Evolutionary conservation across 2,888 invertebrate species (phyloP).

Genomic region (Rambutsinella grinnellia): DNA sequence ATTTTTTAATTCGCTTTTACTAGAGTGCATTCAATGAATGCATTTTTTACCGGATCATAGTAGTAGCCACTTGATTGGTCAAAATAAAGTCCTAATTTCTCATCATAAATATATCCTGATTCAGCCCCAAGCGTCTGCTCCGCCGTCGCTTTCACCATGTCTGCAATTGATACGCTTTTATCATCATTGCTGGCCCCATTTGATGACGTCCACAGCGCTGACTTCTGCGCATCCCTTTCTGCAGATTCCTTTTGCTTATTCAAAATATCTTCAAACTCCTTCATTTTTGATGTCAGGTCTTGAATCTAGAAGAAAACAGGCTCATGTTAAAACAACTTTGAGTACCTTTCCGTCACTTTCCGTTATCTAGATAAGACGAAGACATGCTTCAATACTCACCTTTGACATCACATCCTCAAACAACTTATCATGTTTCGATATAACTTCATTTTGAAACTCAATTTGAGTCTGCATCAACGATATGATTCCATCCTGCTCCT

Average conservation of each 20-base stretch:
- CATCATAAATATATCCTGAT: conserved; percentile 81
- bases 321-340: background rate
- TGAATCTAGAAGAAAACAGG: conserved; percentile 16
- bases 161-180: conserved; percentile 40
- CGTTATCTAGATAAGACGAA: too few species aligned
- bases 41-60: conserved; percentile 89
- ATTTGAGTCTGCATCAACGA: conserved; percentile 59
- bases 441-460: conserved; percentile 58
- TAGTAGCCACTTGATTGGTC: conserved; percentile 91
- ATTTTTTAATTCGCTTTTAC: too few species aligned
- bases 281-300: conserved; percentile 21
- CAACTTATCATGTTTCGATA: conserved; percentile 45
- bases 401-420: conserved; percentile 33
- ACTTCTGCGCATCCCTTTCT: conserved; percentile 1
- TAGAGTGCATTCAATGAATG: too few species aligned
- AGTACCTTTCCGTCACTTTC: too few species aligned
- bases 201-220: conserved; percentile 10
- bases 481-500: conserved; percentile 58
- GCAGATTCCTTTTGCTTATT: conserved; percentile 5
- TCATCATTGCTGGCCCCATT: background rate
- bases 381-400: too few species aligned
- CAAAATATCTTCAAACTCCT: conserved; percentile 6
- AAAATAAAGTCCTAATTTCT: conserved; percentile 88
- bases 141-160: conserved; percentile 63
- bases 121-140: conserved; percentile 52